Conservation (phyloP, 2,888 invertebrate genomes). For the Chymomyza procnemis region DNA sequence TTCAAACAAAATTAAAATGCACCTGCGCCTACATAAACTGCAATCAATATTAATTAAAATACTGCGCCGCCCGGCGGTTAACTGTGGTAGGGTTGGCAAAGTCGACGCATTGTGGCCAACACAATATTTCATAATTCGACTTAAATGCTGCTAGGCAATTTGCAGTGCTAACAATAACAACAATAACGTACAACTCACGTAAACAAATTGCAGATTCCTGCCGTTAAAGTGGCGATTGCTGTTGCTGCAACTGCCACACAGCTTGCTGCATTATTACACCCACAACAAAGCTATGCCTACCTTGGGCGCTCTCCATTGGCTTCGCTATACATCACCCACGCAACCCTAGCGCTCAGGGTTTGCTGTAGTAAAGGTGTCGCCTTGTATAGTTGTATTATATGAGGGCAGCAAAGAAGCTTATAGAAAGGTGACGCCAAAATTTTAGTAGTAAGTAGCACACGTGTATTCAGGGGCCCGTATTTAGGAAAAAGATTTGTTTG, state of each 20-base stretch:
- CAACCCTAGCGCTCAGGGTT: not conserved
- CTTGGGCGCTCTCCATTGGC: too few species aligned
- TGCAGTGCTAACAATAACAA: conserved; percentile 43
- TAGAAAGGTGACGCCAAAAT: too few species aligned
- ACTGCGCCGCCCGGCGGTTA: conserved; percentile 47
- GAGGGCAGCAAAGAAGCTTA: too few species aligned
- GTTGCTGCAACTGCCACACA: conserved; percentile 15
- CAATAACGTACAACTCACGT: conserved; percentile 20
- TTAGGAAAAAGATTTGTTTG: too few species aligned
- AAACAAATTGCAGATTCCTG: conserved; percentile 65
- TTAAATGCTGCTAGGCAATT: conserved; percentile 72
- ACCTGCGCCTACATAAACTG: conserved; percentile 49
- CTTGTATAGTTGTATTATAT: too few species aligned
- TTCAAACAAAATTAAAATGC: conserved; percentile 51
- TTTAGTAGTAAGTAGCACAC: too few species aligned
- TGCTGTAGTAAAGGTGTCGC: too few species aligned
- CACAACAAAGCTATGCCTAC: conserved; percentile 19
- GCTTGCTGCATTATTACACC: conserved; percentile 47
- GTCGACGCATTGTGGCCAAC: not conserved
- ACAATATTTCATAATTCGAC: conserved; percentile 65
- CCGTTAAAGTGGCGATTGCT: conserved; percentile 44
- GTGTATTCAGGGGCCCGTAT: too few species aligned
- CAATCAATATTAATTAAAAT: conserved; percentile 74
- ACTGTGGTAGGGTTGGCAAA: not conserved
- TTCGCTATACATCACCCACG: conserved; percentile 10